Conservation (phyloP, 2,888 invertebrate genomes). For the Tenodera sinensis region DNA sequence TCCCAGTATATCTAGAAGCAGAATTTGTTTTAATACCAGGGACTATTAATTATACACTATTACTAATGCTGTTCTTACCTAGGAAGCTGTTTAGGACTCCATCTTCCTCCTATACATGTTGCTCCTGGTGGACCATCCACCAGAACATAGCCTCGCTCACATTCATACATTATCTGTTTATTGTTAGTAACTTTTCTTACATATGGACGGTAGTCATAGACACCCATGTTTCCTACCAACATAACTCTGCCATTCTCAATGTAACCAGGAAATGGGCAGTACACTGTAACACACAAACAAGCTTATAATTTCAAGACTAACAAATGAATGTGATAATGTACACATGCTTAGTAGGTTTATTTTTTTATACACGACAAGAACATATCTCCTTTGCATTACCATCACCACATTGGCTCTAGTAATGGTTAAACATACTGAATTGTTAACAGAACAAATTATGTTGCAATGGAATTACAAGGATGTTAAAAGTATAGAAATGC, state of each 20-base stretch:
- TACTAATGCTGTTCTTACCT: conserved; percentile 54
- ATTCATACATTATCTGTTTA: conserved; percentile 94
- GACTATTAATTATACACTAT: no score
- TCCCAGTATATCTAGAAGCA: no score
- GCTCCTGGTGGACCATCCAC: conserved; percentile 88
- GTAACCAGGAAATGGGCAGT: conserved; percentile 89
- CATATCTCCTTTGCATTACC: no score
- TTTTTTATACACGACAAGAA: no score
- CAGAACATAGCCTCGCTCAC: conserved; percentile 85
- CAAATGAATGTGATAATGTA: no score
- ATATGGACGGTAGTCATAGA: conserved; percentile 92
- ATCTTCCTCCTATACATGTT: conserved; percentile 89
- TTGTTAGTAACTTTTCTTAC: conserved; percentile 87
- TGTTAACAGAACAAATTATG: no score
- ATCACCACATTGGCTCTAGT: no score
- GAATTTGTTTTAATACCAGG: no score
- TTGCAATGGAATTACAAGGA: not conserved
- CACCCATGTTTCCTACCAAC: conserved; percentile 91
- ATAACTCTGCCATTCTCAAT: conserved; percentile 86
- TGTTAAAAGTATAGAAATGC: not conserved
- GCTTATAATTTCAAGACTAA: not conserved
- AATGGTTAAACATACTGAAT: no score
- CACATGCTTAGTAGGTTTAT: no score
- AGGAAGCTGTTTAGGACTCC: conserved; percentile 87
- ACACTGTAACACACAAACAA: conserved; percentile 52